Evolutionary conservation across 2,113 vertebrate genomes (phyloP), one percentile per base, ranked within the genome.

Genomic region (Xenopus tropicalis): DNA sequence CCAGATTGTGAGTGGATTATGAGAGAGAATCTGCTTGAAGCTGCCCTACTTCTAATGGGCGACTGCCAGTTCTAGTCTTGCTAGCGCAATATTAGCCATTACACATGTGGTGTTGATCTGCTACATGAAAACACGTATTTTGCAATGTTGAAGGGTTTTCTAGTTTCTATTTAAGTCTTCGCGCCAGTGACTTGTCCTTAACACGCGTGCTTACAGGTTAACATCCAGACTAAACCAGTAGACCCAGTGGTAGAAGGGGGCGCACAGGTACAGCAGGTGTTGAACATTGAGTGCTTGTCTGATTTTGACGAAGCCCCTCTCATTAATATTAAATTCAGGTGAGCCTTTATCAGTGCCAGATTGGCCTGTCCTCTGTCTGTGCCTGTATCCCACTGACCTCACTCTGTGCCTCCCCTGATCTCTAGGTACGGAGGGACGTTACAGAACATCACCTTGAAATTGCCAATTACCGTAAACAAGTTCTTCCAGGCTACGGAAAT

Each of bases 401-500:
- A 37, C 21, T 43, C n/a, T 8, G 20, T 1, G 24, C 13, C 16
- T 2, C 69, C 42, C 63, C n/a, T 62, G 2, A 74, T 24, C 16
- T 48, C 43, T 79, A 96, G 95, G 79, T 97, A 96, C 14, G 94
- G 94, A 22, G 95, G 94, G 3, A 86, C 93, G 22, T 81, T 95
- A 69, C 95, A 97, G 85, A 93, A 94, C 79, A 81, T 97, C 78
- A 91, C 92, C 6, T 88, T 96, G 51, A 95, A 96, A 79, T 88
- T 96, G 78, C 95, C 95, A 0, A 92, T 96, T 77, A 96, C 94
- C 78, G 90, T 95, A 83, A 97, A 97, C 87, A 97, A 97, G 87
- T 97, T 97, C 86, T 97, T 96, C 85, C 94, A 96, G 86, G 92
- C 93, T 0, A 96, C 95, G 1, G 95, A 96, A 84, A 97, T 96